Conservation (phyloP, 2,888 invertebrate genomes). For the Epirrhoe tristata region DNA sequence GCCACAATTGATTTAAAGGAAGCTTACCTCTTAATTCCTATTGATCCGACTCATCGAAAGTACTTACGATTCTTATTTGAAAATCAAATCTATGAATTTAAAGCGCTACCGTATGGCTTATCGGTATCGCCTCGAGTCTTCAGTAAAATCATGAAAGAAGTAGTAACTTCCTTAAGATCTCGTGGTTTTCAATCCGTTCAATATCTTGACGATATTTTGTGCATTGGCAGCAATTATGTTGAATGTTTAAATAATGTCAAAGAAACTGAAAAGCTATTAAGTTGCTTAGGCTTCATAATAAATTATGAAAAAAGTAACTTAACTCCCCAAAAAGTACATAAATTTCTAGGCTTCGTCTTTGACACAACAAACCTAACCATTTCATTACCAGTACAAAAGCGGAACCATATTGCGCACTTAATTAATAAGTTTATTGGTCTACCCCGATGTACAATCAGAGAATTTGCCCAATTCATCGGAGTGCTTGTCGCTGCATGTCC, state of each 20-base stretch:
- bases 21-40: slow-evolving; percentile 40
- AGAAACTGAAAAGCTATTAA: slow-evolving; percentile 14
- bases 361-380: slow-evolving; percentile 23
- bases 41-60: slow-evolving; percentile 28
- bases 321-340: not conserved
- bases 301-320: slow-evolving; percentile 20
- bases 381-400: slow-evolving; percentile 27
- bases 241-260: slow-evolving; percentile 24
- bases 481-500: slow-evolving; percentile 19
- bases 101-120: slow-evolving; percentile 37
- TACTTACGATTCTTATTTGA: slow-evolving; percentile 41
- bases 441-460: slow-evolving; percentile 23
- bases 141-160: slow-evolving; percentile 38
- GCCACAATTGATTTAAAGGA: slow-evolving; percentile 44
- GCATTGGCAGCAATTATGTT: slow-evolving; percentile 19
- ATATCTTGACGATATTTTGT: slow-evolving; percentile 37
- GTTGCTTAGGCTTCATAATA: slow-evolving; percentile 30
- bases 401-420: slow-evolving; percentile 11
- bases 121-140: slow-evolving; percentile 36
- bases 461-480: slow-evolving; percentile 21
- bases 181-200: slow-evolving; percentile 29
- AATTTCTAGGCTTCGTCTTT: slow-evolving; percentile 27
- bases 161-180: slow-evolving; percentile 18
- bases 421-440: slow-evolving; percentile 19
- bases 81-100: slow-evolving; percentile 32